These are phyloP conservation scores for Chlorospingus flavigularis DNA, from an alignment of 2,797 vertebrate species.

Conservation along the genomic window DNA sequence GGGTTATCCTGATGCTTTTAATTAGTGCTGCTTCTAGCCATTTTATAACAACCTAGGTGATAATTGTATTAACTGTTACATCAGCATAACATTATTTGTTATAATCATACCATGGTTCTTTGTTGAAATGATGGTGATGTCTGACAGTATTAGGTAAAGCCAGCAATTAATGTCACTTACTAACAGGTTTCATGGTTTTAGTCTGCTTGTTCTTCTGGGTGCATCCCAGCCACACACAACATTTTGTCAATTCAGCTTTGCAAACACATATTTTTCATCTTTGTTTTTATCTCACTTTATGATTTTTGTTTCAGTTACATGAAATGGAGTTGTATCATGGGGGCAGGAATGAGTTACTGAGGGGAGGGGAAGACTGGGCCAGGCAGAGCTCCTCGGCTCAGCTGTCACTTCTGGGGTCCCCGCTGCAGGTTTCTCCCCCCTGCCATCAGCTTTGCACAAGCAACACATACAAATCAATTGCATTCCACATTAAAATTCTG, in stretches of 20 bases:
- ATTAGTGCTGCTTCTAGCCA: conserved; percentile 59
- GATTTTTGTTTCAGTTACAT: not conserved
- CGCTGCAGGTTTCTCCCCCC: not conserved
- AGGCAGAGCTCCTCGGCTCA: not conserved
- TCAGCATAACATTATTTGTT: conserved; percentile 62
- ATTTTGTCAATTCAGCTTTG: conserved; percentile 55
- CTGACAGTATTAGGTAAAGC: conserved; percentile 60
- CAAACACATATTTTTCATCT: conserved; percentile 48
- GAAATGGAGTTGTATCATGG: not conserved
- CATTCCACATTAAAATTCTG: conserved; percentile 60
- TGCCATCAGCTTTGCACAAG: conserved; percentile 31
- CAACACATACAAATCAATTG: conserved; percentile 60
- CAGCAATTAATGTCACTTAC: conserved; percentile 72
- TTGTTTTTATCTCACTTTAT: conserved; percentile 13
- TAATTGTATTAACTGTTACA: conserved; percentile 64
- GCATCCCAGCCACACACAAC: conserved; percentile 45
- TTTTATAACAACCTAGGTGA: conserved; percentile 41
- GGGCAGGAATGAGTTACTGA: not conserved
- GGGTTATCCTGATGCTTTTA: conserved; percentile 49
- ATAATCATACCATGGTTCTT: conserved; percentile 42
- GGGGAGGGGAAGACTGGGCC: not conserved
- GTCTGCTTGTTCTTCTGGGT: conserved; percentile 61
- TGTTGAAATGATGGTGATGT: conserved; percentile 48
- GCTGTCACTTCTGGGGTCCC: not conserved
- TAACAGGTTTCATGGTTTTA: conserved; percentile 64